Evolutionary conservation across 1,140 invertebrate genomes (phyloP).

Genomic region (Periplaneta americana): DNA sequence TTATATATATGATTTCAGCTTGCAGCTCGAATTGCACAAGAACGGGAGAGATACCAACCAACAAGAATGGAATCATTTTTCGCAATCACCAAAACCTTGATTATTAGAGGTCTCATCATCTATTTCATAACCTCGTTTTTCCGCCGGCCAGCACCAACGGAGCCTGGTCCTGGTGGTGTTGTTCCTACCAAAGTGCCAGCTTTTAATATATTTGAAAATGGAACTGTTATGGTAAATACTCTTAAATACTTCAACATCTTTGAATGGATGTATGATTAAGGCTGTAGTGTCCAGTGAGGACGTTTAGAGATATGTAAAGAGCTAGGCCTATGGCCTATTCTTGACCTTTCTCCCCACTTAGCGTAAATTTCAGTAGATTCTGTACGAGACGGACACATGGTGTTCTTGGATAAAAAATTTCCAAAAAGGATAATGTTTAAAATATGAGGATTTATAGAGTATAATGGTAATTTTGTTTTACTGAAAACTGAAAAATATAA

Average conservation of each 20-base stretch:
- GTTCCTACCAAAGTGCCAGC: slow-evolving; percentile 46
- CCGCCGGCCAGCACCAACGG: slow-evolving; percentile 50
- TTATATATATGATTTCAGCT: slow-evolving; percentile 11
- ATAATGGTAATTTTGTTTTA: too few species aligned
- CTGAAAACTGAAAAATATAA: too few species aligned
- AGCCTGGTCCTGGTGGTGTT: slow-evolving; percentile 30
- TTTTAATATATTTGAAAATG: slow-evolving; percentile 81
- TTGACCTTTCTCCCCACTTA: too few species aligned
- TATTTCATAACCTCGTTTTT: slow-evolving; percentile 94
- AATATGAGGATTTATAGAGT: too few species aligned
- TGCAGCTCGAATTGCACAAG: slow-evolving; percentile 23
- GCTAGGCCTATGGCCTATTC: too few species aligned
- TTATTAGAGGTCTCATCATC: slow-evolving; percentile 84
- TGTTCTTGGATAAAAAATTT: too few species aligned
- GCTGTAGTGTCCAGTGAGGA: too few species aligned
- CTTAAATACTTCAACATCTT: not conserved
- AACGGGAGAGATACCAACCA: slow-evolving; percentile 47
- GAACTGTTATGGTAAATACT: slow-evolving; percentile 58
- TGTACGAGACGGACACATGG: too few species aligned
- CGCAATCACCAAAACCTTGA: slow-evolving; percentile 72
- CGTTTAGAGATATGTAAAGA: too few species aligned
- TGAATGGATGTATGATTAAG: too few species aligned
- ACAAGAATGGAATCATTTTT: slow-evolving; percentile 74
- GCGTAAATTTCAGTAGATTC: too few species aligned
- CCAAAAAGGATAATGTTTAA: too few species aligned